Evolutionary conservation across 1,140 invertebrate genomes (phyloP), one percentile per base, ranked within the genome.

Genomic region (Ceratina australensis): DNA sequence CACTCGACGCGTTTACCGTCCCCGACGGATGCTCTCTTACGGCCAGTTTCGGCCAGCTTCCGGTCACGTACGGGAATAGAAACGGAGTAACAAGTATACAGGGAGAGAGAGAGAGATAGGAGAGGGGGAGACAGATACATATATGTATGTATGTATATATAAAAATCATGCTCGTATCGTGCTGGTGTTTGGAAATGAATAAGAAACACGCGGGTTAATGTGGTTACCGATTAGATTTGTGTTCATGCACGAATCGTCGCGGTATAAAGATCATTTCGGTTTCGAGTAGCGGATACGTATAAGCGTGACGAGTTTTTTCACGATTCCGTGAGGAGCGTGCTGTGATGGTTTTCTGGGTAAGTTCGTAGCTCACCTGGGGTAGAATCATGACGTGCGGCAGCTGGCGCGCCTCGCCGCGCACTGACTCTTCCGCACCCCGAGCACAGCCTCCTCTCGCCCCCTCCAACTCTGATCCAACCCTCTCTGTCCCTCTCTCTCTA

Each of bases 331-430:
- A n/a, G 52, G 74, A 76, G 74, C 82, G 81, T 63, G 82, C 68
- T 64, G 56, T 79, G 80, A 77, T 72, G 81, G 33, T 42, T 82
- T 73, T 83, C 82, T 71, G 76, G 80, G 81, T 83, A 82, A 72
- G 52, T 82, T 83, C 82, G 85, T 83, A 84, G 89, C 90, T 91
- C 89, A 91, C 90, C 90, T 91, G 89, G 86, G 88, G 86, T 88
- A 90, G 85, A 89, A 90, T 89, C 89, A 90, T 90, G 90, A 90
- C 89, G 90, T 91, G 89, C 88, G 89, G 89, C 90, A 91, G 89
- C 90, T 87, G 88, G 90, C 90, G 90, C 90, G 89, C 88, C 89
- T 91, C 90, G 89, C 90, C 90, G 90, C 89, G 90, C 90, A 91
- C 90, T 91, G 88, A 90, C 88, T 89, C 81, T 87, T 87, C 86